phyloP scores from a whole-genome alignment of 2,113 vertebrate species.

The Chaetura pelagica region DNA sequence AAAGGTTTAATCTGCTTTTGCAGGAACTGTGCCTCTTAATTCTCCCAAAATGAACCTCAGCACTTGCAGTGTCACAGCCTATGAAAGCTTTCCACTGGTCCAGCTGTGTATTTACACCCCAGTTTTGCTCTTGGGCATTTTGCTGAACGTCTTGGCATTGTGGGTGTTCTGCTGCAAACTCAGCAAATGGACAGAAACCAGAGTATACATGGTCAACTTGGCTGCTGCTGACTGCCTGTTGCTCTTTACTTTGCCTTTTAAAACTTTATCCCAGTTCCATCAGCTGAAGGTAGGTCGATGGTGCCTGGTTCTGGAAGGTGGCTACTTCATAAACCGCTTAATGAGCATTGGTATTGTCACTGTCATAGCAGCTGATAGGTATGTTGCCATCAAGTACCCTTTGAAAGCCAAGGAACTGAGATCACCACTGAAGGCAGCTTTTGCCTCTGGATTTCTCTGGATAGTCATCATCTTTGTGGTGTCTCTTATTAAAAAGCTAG shows the following conservation, averaged over 20 bases:
- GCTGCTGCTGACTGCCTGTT: conserved; percentile 73
- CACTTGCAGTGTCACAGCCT: conserved; percentile 3
- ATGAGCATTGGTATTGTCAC: conserved; percentile 66
- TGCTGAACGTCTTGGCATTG: conserved; percentile 69
- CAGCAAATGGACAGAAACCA: conserved; percentile 75
- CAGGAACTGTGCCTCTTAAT: not conserved
- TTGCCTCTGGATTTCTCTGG: conserved; percentile 70
- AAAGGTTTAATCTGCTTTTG: conserved; percentile 14
- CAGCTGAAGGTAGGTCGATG: not conserved
- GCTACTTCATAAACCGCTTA: conserved; percentile 69
- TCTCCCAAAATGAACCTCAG: not conserved
- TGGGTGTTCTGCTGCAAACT: conserved; percentile 74
- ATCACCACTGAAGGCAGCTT: conserved; percentile 19
- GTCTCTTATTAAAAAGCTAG: not conserved
- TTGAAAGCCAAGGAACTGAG: conserved; percentile 60
- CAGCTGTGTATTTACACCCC: conserved; percentile 47
- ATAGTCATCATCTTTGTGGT: not conserved
- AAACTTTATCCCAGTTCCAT: not conserved
- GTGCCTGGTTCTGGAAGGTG: conserved; percentile 39
- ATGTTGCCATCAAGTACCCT: conserved; percentile 66
- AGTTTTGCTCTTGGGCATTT: conserved; percentile 44
- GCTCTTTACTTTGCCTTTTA: conserved; percentile 74
- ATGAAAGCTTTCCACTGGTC: not conserved
- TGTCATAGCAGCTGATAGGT: conserved; percentile 58
- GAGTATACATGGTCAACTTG: conserved; percentile 78